Conservation (phyloP, 23 tunicate genomes). For the Ciona savignyi region DNA sequence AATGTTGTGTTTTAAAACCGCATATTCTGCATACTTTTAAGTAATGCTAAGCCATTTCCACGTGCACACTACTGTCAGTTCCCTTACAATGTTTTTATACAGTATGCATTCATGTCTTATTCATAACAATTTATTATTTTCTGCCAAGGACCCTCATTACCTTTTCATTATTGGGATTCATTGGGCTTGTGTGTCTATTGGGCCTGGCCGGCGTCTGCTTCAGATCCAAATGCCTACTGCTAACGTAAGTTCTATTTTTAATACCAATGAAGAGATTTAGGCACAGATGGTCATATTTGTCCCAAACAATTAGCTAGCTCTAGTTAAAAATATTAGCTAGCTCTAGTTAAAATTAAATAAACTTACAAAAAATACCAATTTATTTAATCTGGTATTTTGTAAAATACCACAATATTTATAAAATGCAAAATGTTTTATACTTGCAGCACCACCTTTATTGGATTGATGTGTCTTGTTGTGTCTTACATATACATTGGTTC, state of each 20-base stretch:
- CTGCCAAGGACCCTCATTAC: constrained; percentile 47
- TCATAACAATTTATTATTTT: neutral
- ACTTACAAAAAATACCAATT: too few species aligned
- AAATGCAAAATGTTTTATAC: too few species aligned
- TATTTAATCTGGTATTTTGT: too few species aligned
- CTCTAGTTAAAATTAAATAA: too few species aligned
- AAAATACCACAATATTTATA: too few species aligned
- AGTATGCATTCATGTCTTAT: neutral
- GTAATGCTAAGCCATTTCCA: too few species aligned
- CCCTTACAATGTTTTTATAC: neutral
- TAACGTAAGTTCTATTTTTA: constrained; percentile 41
- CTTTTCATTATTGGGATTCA: constrained; percentile 46
- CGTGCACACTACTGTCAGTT: neutral
- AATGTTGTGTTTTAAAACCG: too few species aligned
- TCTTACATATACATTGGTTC: constrained; percentile 58
- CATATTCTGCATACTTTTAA: too few species aligned
- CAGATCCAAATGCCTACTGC: constrained; percentile 46
- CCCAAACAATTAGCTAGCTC: too few species aligned
- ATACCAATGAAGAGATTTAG: too few species aligned
- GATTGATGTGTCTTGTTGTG: constrained; percentile 46
- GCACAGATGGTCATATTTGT: too few species aligned
- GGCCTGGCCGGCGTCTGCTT: constrained; percentile 64
- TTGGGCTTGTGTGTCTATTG: constrained; percentile 50
- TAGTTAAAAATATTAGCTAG: too few species aligned
- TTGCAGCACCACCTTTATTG: constrained; percentile 46